Conservation (phyloP, 2,888 invertebrate species). For the Poecilus cupreus region DNA sequence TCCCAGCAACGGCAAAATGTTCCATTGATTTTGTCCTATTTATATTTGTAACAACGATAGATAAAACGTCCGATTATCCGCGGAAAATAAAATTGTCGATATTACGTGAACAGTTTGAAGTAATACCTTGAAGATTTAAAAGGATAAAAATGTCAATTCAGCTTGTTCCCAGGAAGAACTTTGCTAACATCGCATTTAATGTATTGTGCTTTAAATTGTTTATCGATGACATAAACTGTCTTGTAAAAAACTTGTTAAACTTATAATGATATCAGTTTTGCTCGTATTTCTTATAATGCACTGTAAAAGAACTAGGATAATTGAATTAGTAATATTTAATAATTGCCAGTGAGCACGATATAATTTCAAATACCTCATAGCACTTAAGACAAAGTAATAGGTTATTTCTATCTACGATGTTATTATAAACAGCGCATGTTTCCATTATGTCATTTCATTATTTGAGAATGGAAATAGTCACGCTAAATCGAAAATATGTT, state of each 20-base stretch:
- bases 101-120: constrained; percentile 21
- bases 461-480: constrained; percentile 31
- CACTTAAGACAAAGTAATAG: constrained; percentile 6
- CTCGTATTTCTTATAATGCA: neutral
- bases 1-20: neutral
- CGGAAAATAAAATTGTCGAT: constrained; percentile 25
- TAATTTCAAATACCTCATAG: neutral
- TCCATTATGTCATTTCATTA: constrained; percentile 33
- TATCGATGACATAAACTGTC: neutral
- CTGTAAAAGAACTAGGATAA: no score
- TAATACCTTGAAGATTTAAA: constrained; percentile 16
- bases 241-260: no score
- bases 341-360: neutral
- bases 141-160: constrained; percentile 26
- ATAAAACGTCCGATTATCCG: constrained; percentile 13
- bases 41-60: constrained; percentile 18
- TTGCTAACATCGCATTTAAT: constrained; percentile 26
- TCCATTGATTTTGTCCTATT: constrained; percentile 29
- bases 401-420: constrained; percentile 1
- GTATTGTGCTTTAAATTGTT: constrained; percentile 17
- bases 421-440: constrained; percentile 12
- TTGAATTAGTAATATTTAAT: neutral
- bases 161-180: neutral
- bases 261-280: neutral
- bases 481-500: constrained; percentile 40